phyloP scores from a whole-genome alignment of 1,140 invertebrate genomes.

The Pteromalus puparum region DNA sequence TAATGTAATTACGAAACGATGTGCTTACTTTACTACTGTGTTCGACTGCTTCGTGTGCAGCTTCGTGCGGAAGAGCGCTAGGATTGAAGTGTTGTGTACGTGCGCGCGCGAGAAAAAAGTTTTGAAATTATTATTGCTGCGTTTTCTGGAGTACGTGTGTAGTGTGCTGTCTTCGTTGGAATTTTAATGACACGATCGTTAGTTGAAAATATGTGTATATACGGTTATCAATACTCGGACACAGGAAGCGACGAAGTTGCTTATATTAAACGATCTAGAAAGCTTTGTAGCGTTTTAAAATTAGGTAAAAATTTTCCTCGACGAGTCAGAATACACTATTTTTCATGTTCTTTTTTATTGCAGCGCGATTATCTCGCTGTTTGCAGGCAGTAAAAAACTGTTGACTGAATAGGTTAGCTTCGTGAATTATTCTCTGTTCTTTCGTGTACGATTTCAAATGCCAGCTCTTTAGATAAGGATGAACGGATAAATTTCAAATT shows the following conservation, averaged over 20 bases:
- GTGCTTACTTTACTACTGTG: not conserved
- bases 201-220: not conserved
- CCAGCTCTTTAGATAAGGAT: not conserved
- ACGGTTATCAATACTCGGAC: not conserved
- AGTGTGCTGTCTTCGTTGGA: not conserved
- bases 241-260: not conserved
- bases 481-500: not conserved
- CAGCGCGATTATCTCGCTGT: not conserved
- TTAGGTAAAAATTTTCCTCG: not conserved
- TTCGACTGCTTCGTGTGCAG: not conserved
- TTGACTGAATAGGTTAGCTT: not conserved
- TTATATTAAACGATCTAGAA: not conserved
- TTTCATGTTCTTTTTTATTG: not conserved
- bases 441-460: too few species aligned
- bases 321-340: not conserved
- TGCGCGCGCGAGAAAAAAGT: not conserved
- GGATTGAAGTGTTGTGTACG: not conserved
- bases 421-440: not conserved
- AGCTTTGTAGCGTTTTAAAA: not conserved
- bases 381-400: not conserved
- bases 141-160: not conserved
- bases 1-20: slow-evolving; percentile 14
- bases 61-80: not conserved
- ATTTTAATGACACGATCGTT: slow-evolving; percentile 13
- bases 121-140: not conserved